Evolutionary conservation across 2,888 invertebrate genomes (phyloP).

Genomic region (Stegophylla sp.): DNA sequence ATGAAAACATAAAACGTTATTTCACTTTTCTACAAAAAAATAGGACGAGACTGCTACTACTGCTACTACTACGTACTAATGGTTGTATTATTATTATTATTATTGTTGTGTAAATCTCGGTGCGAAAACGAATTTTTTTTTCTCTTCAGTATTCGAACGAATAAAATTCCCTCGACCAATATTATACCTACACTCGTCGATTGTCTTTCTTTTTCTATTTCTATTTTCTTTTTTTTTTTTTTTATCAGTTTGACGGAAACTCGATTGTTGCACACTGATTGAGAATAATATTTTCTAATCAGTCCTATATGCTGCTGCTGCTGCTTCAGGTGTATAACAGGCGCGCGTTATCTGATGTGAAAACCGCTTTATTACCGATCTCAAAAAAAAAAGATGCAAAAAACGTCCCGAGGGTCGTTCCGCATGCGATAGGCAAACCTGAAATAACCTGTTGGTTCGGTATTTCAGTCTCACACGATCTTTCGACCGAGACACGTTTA

Average conservation of each 20-base stretch:
- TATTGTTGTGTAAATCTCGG: no score
- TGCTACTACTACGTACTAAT: no score
- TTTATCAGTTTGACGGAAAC: not conserved
- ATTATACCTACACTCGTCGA: no score
- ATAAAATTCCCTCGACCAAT: no score
- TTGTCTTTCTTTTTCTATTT: no score
- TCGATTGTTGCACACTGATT: not conserved
- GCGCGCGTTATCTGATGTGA: constrained; percentile 4
- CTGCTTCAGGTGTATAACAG: no score
- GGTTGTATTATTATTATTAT: no score
- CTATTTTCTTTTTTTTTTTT: not conserved
- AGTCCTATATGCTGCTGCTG: not conserved
- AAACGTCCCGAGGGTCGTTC: constrained; percentile 18
- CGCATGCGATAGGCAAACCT: not conserved
- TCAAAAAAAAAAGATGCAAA: constrained; percentile 46
- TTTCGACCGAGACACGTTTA: constrained; percentile 37
- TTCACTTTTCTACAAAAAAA: no score
- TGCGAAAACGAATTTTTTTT: no score
- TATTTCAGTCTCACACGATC: constrained; percentile 47
- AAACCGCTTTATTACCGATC: constrained; percentile 27
- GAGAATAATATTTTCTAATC: constrained; percentile 31
- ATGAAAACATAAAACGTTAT: no score
- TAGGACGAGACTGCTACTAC: no score
- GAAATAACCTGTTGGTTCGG: constrained; percentile 44
- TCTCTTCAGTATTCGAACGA: no score